These are phyloP conservation scores for Hoplias malabaricus DNA, from an alignment of 2,113 vertebrate genomes.

Conservation along the genomic window DNA sequence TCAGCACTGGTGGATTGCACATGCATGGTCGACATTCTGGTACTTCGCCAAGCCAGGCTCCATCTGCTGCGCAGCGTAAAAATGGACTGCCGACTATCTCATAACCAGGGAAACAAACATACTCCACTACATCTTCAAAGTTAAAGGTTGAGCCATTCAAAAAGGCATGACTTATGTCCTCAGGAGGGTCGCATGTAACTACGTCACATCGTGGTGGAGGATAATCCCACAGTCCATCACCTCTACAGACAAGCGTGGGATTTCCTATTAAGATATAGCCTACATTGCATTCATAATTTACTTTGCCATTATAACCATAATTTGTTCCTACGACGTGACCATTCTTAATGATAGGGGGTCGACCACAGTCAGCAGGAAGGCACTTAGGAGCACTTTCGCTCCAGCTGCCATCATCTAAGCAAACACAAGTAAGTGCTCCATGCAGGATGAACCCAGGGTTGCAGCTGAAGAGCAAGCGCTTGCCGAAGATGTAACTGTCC, in stretches of 20 bases:
- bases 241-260: slow-evolving; percentile 73
- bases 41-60: slow-evolving; percentile 83
- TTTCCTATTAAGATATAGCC: slow-evolving; percentile 81
- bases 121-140: slow-evolving; percentile 80
- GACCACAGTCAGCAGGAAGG: slow-evolving; percentile 74
- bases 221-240: slow-evolving; percentile 84
- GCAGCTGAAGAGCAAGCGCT: slow-evolving; percentile 77
- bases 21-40: slow-evolving; percentile 83
- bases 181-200: slow-evolving; percentile 83
- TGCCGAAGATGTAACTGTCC: slow-evolving; percentile 76
- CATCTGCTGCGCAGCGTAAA: slow-evolving; percentile 81
- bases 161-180: slow-evolving; percentile 87
- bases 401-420: slow-evolving; percentile 87
- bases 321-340: slow-evolving; percentile 76
- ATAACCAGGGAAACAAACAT: slow-evolving; percentile 88
- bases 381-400: slow-evolving; percentile 79
- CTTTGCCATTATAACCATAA: slow-evolving; percentile 75
- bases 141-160: slow-evolving; percentile 86
- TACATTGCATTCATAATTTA: slow-evolving; percentile 81
- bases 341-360: slow-evolving; percentile 68
- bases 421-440: slow-evolving; percentile 76
- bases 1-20: slow-evolving; percentile 78
- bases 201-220: slow-evolving; percentile 79
- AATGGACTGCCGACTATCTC: slow-evolving; percentile 78
- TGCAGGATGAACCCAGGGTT: slow-evolving; percentile 79